Evolutionary conservation across 1,140 invertebrate genomes (phyloP).

Genomic region (Delia radicum): DNA sequence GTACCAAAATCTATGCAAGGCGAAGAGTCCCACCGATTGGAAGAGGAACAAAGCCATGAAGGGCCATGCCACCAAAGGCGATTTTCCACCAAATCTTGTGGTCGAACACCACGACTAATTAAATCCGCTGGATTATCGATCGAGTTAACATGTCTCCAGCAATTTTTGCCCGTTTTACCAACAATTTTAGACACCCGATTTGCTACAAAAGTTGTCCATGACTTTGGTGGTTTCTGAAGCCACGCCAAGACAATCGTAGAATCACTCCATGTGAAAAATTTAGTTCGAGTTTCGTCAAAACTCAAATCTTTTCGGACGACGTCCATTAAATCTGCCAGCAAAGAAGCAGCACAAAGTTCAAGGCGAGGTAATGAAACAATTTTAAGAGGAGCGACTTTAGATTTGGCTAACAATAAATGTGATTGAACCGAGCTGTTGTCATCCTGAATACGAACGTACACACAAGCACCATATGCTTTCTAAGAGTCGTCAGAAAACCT

Average conservation of each 20-base stretch:
- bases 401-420: background rate
- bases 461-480: background rate
- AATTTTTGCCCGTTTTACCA: background rate
- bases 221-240: constrained; percentile 9
- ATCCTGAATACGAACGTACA: background rate
- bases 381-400: background rate
- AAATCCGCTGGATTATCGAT: background rate
- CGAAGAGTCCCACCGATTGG: too few relatives aligned
- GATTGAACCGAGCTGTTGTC: background rate
- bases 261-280: background rate
- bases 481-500: background rate
- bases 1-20: too few relatives aligned
- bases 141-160: background rate
- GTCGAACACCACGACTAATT: background rate
- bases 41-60: too few relatives aligned
- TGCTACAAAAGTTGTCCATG: constrained; percentile 12
- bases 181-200: background rate
- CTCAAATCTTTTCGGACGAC: background rate
- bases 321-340: background rate
- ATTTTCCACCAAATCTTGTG: background rate
- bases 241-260: background rate
- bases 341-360: background rate
- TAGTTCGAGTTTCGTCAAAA: background rate
- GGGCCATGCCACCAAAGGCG: background rate
- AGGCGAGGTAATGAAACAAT: background rate